Evolutionary conservation across 2,113 vertebrate genomes (phyloP).

Genomic region (Struthio camelus): DNA sequence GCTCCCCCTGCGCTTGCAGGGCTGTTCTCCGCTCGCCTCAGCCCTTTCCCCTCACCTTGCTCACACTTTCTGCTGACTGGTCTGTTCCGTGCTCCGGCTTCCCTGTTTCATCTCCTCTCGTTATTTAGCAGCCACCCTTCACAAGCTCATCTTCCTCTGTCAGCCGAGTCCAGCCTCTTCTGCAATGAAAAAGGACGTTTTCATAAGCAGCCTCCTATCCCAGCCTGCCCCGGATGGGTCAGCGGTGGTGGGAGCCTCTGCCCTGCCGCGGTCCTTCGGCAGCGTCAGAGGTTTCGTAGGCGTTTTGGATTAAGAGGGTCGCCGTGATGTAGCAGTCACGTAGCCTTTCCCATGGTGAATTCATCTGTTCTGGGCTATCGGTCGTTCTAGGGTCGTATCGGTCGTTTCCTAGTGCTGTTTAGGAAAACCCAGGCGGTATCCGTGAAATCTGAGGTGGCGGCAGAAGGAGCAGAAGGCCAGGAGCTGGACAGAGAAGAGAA

Average conservation of each 20-base stretch:
- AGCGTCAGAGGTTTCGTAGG: neutral
- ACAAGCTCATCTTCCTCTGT: neutral
- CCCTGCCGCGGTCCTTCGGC: neutral
- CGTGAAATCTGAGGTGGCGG: neutral
- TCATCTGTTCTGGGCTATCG: neutral
- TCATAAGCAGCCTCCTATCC: neutral
- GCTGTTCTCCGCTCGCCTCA: neutral
- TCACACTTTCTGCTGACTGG: neutral
- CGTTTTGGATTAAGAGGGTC: neutral
- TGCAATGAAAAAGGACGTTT: neutral
- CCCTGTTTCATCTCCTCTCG: neutral
- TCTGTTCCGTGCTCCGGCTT: neutral
- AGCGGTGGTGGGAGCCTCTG: neutral
- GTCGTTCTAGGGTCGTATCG: neutral
- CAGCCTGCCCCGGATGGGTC: neutral
- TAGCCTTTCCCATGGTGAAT: neutral
- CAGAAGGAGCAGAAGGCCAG: neutral
- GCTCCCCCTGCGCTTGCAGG: neutral
- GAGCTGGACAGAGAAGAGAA: neutral
- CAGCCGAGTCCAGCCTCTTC: neutral
- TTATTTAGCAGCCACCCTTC: neutral
- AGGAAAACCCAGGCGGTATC: neutral
- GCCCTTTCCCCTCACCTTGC: neutral
- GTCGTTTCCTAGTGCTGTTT: neutral
- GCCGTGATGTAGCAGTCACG: rapidly evolving